These are phyloP conservation scores for Sitta carolinensis DNA, from an alignment of 2,797 vertebrate genomes.

Conservation along the genomic window DNA sequence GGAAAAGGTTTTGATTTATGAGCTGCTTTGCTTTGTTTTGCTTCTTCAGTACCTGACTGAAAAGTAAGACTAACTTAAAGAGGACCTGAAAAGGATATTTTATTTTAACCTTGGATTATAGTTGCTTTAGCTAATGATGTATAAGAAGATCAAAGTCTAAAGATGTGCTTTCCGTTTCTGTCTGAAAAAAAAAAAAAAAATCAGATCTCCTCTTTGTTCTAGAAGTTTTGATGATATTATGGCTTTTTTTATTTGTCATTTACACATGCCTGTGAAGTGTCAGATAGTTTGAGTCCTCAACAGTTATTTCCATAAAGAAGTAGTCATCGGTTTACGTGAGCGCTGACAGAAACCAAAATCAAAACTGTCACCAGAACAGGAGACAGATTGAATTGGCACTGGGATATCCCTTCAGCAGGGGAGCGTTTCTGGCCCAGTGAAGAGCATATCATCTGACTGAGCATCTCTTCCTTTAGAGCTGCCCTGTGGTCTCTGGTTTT, in stretches of 20 bases:
- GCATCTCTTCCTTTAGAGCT: neutral
- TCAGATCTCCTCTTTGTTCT: neutral
- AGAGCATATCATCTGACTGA: neutral
- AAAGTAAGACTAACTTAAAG: neutral
- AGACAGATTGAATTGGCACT: neutral
- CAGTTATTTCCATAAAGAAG: neutral
- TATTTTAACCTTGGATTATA: neutral
- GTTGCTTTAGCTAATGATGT: fast-evolving
- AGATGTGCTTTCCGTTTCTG: neutral
- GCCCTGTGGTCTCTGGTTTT: neutral
- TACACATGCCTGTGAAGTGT: neutral
- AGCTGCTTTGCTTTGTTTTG: conserved; percentile 14
- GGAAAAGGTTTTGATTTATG: conserved; percentile 47
- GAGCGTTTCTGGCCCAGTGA: neutral
- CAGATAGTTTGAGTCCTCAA: neutral
- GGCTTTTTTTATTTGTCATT: neutral
- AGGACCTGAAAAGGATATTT: neutral
- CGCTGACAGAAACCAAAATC: neutral
- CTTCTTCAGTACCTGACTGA: conserved; percentile 25
- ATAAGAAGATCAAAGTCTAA: neutral
- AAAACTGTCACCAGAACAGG: neutral
- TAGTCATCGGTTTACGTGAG: neutral
- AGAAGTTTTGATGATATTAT: neutral
- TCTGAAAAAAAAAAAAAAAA: neutral
- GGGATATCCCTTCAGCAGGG: neutral